Base-by-base conservation (phyloP, 2,797 vertebrate genomes). In the Aphelocoma californica region DNA sequence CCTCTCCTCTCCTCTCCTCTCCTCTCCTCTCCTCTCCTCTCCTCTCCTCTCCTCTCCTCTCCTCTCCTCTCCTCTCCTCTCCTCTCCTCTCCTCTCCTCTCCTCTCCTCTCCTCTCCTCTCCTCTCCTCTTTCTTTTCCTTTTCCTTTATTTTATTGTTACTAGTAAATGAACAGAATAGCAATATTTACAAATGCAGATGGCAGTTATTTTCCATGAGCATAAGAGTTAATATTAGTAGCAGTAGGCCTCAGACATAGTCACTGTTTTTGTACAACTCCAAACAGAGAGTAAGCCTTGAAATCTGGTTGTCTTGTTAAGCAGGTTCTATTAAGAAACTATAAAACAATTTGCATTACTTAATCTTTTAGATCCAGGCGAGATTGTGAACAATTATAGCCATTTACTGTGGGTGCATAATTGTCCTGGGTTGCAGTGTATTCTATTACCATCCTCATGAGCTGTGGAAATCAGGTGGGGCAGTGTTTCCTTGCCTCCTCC, bases 311-410 rank as follows among this genome's bases (percentile, higher is more conserved):
- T 97, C 95, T 97, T 71, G 71, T 98, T 98, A 98, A 97, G 73
- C 51, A 92, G 72, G 71, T 32, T 95, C 81, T 97, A 95, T 97
- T 98, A 98, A 93, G 93, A 92, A 97, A 96, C 77, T 91, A 90
- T 94, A 97, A 97, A 97, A 97, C 97, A 98, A 98, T 98, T 98
- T 98, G 50, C 89, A 96, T 96, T 95, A 97, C 70, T 86, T 81
- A 96, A 95, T 98, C 92, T 96, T 97, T 96, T 97, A 96, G 97
- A 97, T 98, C 87, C 96, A 95, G 96, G 97, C 95, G 95, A 97
- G 84, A 65, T 82, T 97, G 81, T 96, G 97, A 98, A 98, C 96
- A 98, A 97, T 97, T 97, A 98, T 53, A 92, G 50, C 67, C 94
- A 96, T 98, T 98, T 98, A 93, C 92, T 96, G 61, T 87, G 97